phyloP scores from a whole-genome alignment of 2,113 vertebrate species.

The Elephas maximus region DNA sequence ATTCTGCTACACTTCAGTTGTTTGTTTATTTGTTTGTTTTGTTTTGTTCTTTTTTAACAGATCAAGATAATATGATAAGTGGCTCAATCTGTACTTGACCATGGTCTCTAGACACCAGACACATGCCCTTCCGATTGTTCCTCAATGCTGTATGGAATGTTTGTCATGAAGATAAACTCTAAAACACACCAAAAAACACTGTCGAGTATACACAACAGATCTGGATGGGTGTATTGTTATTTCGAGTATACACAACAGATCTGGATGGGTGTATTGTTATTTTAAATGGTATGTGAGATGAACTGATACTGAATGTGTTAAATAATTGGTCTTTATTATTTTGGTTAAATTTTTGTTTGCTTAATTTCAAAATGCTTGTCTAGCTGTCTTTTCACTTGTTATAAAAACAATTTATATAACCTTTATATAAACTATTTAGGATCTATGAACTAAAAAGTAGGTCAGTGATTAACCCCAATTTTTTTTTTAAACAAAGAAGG shows the following conservation, averaged over 20 bases:
- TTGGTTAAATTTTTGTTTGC: not conserved
- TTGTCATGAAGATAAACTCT: not conserved
- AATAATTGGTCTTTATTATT: not conserved
- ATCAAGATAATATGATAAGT: not conserved
- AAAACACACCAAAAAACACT: not conserved
- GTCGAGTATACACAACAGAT: not conserved
- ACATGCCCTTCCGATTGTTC: not conserved
- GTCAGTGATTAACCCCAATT: not conserved
- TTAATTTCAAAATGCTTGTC: conserved; percentile 23
- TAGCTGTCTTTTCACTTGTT: not conserved
- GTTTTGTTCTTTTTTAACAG: not conserved
- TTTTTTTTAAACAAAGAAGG: not conserved
- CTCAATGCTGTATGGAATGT: not conserved
- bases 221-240: not conserved
- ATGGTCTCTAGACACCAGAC: not conserved
- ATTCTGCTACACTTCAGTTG: not conserved
- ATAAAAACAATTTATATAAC: not conserved
- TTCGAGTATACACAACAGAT: not conserved
- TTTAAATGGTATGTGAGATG: not conserved
- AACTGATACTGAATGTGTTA: not conserved
- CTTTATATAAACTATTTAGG: conserved; percentile 29
- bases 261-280: not conserved
- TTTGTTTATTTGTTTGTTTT: too few species aligned
- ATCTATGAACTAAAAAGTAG: not conserved
- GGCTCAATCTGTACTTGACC: not conserved